Evolutionary conservation across 2,888 invertebrate genomes (phyloP).

Genomic region (Chrysomela aeneicollis): DNA sequence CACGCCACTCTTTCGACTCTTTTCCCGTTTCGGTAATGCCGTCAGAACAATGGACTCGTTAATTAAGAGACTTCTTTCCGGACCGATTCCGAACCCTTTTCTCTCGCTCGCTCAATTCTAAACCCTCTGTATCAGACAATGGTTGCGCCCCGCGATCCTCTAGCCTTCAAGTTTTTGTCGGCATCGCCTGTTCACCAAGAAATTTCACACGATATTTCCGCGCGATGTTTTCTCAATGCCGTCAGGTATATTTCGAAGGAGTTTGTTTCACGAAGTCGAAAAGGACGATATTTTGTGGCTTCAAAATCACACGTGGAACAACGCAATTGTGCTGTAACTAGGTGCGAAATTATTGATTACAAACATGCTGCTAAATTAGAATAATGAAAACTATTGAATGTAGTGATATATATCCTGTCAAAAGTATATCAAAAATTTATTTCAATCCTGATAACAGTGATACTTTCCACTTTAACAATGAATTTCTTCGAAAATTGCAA

Average conservation of each 20-base stretch:
- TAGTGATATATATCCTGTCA: too few relatives aligned
- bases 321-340: too few relatives aligned
- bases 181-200: not conserved
- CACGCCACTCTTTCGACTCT: constrained; percentile 20
- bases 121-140: constrained; percentile 7
- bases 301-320: too few relatives aligned
- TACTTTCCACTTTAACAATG: too few relatives aligned
- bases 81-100: constrained; percentile 34
- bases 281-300: not conserved
- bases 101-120: constrained; percentile 15
- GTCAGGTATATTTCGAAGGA: not conserved
- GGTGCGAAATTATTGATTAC: too few relatives aligned
- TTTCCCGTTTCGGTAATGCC: constrained; percentile 60
- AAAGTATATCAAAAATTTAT: too few relatives aligned
- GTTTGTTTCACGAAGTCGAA: not conserved
- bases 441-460: too few relatives aligned
- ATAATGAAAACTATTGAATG: too few relatives aligned
- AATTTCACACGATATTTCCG: not conserved
- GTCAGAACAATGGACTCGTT: constrained; percentile 78
- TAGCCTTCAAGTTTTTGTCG: not conserved
- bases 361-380: too few relatives aligned
- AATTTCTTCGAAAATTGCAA: too few relatives aligned
- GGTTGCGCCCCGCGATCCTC: not conserved
- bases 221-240: not conserved
- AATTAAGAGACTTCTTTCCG: constrained; percentile 78